These are phyloP conservation scores for Bombyx mori DNA, from an alignment of 1,140 invertebrate species.

Conservation along the genomic window DNA sequence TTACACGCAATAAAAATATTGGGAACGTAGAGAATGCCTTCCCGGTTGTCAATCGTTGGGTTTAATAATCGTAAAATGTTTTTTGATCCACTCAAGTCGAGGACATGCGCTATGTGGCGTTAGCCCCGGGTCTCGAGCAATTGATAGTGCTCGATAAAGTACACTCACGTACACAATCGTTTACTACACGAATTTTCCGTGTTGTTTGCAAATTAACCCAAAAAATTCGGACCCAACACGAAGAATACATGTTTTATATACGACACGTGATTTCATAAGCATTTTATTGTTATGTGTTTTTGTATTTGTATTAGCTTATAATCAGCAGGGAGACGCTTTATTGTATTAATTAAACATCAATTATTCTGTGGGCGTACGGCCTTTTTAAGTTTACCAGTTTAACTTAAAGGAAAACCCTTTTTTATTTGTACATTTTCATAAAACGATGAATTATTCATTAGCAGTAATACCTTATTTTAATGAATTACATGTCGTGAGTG, in stretches of 20 bases:
- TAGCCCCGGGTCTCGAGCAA: background rate
- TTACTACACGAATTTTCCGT: constrained; percentile 4
- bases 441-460: no score
- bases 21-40: constrained; percentile 60
- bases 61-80: constrained; percentile 69
- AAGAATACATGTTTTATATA: constrained; percentile 3
- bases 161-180: constrained; percentile 7
- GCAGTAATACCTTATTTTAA: no score
- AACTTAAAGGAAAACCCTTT: no score
- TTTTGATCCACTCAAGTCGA: constrained; percentile 49
- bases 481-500: no score
- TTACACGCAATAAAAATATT: constrained; percentile 70
- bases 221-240: constrained; percentile 7
- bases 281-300: background rate
- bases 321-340: background rate
- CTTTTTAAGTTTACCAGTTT: no score
- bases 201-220: constrained; percentile 1
- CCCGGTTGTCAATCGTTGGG: constrained; percentile 63
- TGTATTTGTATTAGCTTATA: constrained; percentile 5
- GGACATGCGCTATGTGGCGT: constrained; percentile 6
- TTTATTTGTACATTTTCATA: no score
- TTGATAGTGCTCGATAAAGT: constrained; percentile 3
- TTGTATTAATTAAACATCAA: constrained; percentile 1
- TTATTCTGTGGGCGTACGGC: no score
- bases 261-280: background rate